Base-by-base conservation (phyloP, 1,140 invertebrate species). In the Penaeus vannamei region DNA sequence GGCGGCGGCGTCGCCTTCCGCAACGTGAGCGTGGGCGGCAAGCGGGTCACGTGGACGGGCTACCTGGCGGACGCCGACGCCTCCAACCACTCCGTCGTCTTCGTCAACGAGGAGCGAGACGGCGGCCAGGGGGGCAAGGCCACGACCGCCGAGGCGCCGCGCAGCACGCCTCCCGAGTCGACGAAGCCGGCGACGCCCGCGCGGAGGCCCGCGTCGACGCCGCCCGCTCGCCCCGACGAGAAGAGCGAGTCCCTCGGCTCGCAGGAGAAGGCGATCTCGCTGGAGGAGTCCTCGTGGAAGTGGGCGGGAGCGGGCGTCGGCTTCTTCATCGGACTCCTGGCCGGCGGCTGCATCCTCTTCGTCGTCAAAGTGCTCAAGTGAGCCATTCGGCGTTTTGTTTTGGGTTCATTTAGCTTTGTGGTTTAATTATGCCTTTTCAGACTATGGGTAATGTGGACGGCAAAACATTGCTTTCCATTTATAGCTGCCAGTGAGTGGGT, bases 271-370 rank as follows among this genome's bases (percentile, higher is more conserved):
- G 61, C 87, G 14, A n/a, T 53, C 64, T 26, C n/a, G 42, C n/a
- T 53, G 46, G 46, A 53, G 46, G 46, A 53, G 46, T 53, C 62
- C 0, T 89, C 87, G 29, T 89, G 87, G 87, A 84, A 89, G 69
- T 89, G 87, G 87, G 87, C 87, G 10, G 87, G 66, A 23, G 83
- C 83, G 7, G 83, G 87, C 46, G 83, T 89, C 23, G 87, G 87
- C 14, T 84, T 89, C 87, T 89, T 84, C 36, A n/a, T 84, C 64
- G 87, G 82, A 20, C 82, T 89, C n/a, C 20, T 89, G 22, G 60
- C 53, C n/a, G 87, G 81, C 20, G 84, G 81, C 22, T 89, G 87
- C 61, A 64, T 89, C 5, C 61, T 85, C 36, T n/a, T 89, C 36
- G 36, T 61, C 42, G 72, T 89, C 72, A 89, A 89, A 64, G 69